phyloP scores from a whole-genome alignment of 2,797 vertebrate genomes.

The Astyanax mexicanus region DNA sequence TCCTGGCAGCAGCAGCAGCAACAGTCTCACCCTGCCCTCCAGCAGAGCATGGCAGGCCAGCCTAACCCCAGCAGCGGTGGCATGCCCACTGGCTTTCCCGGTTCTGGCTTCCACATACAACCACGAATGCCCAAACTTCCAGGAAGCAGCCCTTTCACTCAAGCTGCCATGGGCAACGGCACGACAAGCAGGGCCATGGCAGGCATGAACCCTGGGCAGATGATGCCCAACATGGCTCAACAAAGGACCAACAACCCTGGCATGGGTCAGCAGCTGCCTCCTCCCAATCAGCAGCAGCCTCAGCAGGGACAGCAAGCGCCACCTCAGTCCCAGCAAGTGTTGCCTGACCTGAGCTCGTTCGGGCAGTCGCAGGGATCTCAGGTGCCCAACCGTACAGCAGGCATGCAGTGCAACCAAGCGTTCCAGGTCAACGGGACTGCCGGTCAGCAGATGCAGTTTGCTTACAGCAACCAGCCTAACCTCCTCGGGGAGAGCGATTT shows the following conservation, averaged over 20 bases:
- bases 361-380: conserved; percentile 81
- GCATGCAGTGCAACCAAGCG: conserved; percentile 89
- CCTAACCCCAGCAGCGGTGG: conserved; percentile 72
- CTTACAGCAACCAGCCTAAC: conserved; percentile 84
- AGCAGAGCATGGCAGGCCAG: conserved; percentile 81
- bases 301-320: conserved; percentile 80
- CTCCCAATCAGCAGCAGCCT: conserved; percentile 76
- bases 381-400: conserved; percentile 77
- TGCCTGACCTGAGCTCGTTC: conserved; percentile 87
- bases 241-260: conserved; percentile 81
- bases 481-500: conserved; percentile 91
- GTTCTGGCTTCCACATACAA: conserved; percentile 88
- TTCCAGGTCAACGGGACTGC: conserved; percentile 88
- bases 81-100: conserved; percentile 76
- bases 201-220: conserved; percentile 84
- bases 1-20: conserved; percentile 87
- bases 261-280: conserved; percentile 60
- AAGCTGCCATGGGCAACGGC: conserved; percentile 77
- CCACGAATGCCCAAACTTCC: conserved; percentile 88
- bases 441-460: conserved; percentile 88
- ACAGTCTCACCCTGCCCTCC: conserved; percentile 77
- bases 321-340: conserved; percentile 79
- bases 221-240: conserved; percentile 84
- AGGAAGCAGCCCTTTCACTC: conserved; percentile 75
- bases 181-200: conserved; percentile 79